Evolutionary conservation across 2,113 vertebrate species (phyloP).

Genomic region (Brachyhypopomus gauderio): DNA sequence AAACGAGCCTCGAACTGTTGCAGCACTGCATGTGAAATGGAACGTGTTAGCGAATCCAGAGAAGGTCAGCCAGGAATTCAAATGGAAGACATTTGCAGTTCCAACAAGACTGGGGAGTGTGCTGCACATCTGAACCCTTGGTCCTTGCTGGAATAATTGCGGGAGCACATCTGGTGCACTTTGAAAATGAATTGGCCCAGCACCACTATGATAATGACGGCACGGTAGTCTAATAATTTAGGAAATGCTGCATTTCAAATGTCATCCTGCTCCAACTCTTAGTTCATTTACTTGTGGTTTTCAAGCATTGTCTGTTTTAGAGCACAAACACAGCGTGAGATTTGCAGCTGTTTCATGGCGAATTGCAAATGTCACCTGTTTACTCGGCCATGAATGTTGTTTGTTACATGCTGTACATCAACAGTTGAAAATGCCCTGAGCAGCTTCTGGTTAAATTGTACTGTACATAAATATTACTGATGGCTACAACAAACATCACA

Average conservation of each 20-base stretch:
- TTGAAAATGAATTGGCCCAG: slow-evolving; percentile 67
- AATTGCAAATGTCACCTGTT: neutral
- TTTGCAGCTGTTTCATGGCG: neutral
- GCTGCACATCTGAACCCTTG: slow-evolving; percentile 59
- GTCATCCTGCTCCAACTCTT: slow-evolving; percentile 57
- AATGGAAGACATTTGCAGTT: slow-evolving; percentile 64
- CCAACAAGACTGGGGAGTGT: slow-evolving; percentile 60
- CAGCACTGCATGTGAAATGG: slow-evolving; percentile 53
- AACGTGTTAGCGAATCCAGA: slow-evolving; percentile 54
- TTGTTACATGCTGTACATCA: too few relatives aligned
- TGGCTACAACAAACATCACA: too few relatives aligned
- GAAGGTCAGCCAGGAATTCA: slow-evolving; percentile 66
- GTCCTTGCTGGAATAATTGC: slow-evolving; percentile 61
- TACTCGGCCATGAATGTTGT: neutral
- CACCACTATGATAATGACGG: slow-evolving; percentile 60
- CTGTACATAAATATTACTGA: too few relatives aligned
- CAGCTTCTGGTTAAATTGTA: too few relatives aligned
- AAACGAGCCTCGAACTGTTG: slow-evolving; percentile 36
- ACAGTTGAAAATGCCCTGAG: too few relatives aligned
- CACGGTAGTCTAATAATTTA: slow-evolving; percentile 61
- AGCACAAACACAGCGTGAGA: neutral
- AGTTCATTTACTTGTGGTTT: slow-evolving; percentile 54
- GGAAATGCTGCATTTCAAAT: slow-evolving; percentile 62
- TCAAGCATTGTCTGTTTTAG: neutral
- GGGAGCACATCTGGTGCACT: slow-evolving; percentile 67